Base-by-base conservation (phyloP, 2,888 invertebrate genomes). In the Trachelus troglodyta region DNA sequence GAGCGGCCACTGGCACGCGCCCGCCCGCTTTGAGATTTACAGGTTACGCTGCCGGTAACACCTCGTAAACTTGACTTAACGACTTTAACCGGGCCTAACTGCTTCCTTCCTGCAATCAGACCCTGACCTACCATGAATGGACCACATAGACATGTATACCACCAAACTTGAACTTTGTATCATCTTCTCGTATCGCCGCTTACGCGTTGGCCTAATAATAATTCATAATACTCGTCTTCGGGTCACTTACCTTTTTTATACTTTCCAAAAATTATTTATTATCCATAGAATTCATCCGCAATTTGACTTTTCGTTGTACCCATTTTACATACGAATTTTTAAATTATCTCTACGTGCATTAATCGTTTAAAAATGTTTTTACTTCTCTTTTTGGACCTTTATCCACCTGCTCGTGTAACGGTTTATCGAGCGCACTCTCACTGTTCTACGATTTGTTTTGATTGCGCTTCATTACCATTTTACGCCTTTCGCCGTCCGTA, bases 11-110 rank as follows among this genome's bases (percentile, higher is more conserved):
- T 87, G 91, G 90, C 91, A 85, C 87, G 37, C 87, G 86, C 83
- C 85, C 84, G 86, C 85, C 87, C 84, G 80, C 82, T 86, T 89
- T 84, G 89, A 91, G 91, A 91, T 91, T 91, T 91, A 91, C 91
- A 91, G 91, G 91, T 91, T 91, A 89, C 89, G 89, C 91, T 90
- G 88, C 89, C 89, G 90, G 91, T 91, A 91, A 91, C 91, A 91
- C 91, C 91, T 91, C 91, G 91, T 91, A 91, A 91, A 91, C 91
- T 91, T 90, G 90, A 89, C 90, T 91, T 90, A 91, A 91, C 91
- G 91, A 91, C 91, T 91, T 89, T 87, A 90, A 90, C 89, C 91
- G 90, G 89, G 91, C 91, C 91, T 91, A 91, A 91, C 91, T 91
- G 91, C 89, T 91, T 91, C 91, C 91, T 91, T 91, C 91, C 91